phyloP scores from a whole-genome alignment of 2,888 invertebrate species.

The Corythucha ciliata region DNA sequence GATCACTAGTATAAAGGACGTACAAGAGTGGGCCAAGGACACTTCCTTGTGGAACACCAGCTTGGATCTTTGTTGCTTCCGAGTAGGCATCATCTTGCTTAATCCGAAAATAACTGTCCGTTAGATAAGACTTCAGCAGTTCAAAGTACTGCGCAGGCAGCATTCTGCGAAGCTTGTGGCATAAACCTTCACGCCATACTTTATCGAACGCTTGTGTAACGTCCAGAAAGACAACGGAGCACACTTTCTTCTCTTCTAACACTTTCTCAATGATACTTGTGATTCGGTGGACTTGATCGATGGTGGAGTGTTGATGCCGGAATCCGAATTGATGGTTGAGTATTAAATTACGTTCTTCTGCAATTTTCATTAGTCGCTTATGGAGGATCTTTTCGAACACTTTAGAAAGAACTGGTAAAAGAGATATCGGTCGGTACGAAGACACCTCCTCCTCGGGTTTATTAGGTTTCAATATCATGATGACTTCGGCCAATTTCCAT shows the following conservation, averaged over 20 bases:
- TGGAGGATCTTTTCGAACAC: not conserved
- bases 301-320: not conserved
- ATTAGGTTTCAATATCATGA: not conserved
- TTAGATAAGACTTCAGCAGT: not conserved
- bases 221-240: slow-evolving; percentile 3
- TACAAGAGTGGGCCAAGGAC: too few species aligned
- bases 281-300: not conserved
- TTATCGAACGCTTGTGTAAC: not conserved
- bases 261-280: not conserved
- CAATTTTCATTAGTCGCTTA: not conserved
- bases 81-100: slow-evolving; percentile 8
- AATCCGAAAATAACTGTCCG: not conserved
- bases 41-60: too few species aligned
- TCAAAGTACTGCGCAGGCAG: not conserved
- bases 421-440: not conserved
- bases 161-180: not conserved
- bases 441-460: not conserved
- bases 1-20: too few species aligned
- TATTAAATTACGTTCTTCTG: not conserved
- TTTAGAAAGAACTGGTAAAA: not conserved
- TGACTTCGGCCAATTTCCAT: slow-evolving; percentile 2
- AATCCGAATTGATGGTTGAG: slow-evolving; percentile 2
- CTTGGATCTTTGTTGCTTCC: too few species aligned
- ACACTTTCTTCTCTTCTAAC: not conserved
- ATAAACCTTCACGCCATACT: not conserved